Evolutionary conservation across 2,113 vertebrate species (phyloP), one percentile per base, ranked within the genome.

Genomic region (Cyanoliseus patagonus): DNA sequence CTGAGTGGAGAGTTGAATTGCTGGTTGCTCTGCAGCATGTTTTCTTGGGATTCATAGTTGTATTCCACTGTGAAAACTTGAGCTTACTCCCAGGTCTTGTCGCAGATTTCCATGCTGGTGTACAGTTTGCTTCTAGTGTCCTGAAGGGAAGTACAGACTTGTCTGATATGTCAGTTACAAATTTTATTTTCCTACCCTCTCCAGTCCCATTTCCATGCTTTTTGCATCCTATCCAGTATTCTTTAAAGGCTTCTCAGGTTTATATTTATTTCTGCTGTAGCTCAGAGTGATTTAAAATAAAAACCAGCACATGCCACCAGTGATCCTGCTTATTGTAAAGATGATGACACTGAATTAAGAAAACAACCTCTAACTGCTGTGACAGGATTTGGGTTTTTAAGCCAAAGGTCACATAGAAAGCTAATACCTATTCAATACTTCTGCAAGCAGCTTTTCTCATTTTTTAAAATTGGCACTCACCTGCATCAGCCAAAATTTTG

Each of bases 341-440:
- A 83, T 92, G 76, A 88, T 77, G 85, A 82, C 78, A 87, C 70
- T 80, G 91, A 92, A 63, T 94, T 94, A 89, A 77, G 82, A 82
- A 98, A 98, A 98, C 98, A 98, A 96, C 98, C 73, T 89, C 47
- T 78, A 91, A 78, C 86, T 98, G 98, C 98, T 99, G 98, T 98
- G 97, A 95, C 96, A 97, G 97, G 97, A 97, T 98, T 98, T 98
- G 94, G 97, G 97, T 97, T 98, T 98, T 98, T 97, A 97, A 96
- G 98, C 97, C 98, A 64, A 97, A 98, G 98, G 98, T 99, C 98
- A 98, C 96, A 97, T 97, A 98, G 97, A 98, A 96, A 98, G 95
- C 95, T 98, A 97, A 98, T 98, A 97, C 97, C 98, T 98, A 97
- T 96, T 98, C 96, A 98, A 96, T 97, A 97, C 91, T 98, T 98